Conservation (phyloP, 2,888 invertebrate species). For the Hoplodrina ambigua region DNA sequence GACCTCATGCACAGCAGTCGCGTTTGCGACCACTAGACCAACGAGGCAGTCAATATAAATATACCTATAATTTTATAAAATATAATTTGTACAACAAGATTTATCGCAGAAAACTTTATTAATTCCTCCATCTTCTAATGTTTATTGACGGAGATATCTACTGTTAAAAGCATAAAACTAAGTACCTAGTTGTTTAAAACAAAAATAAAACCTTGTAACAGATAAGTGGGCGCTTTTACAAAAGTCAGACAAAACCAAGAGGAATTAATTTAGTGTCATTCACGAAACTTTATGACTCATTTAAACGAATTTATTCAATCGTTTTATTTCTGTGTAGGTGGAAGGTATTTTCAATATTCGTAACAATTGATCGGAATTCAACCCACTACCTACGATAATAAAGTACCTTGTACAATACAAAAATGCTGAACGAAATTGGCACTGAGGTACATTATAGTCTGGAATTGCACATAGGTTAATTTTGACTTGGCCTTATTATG, state of each 20-base stretch:
- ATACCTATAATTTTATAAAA: too few species aligned
- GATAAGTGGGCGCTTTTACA: background rate
- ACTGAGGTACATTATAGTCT: too few species aligned
- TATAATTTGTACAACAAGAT: background rate
- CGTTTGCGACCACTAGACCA: too few species aligned
- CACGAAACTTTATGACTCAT: background rate
- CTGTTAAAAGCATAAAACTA: background rate
- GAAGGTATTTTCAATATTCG: constrained; percentile 10
- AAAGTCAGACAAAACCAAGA: background rate
- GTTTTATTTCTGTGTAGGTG: background rate
- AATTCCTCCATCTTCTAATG: background rate
- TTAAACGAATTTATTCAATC: background rate
- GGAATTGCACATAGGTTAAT: too few species aligned
- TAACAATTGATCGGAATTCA: background rate
- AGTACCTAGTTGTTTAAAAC: background rate
- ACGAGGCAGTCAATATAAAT: too few species aligned
- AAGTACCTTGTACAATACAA: background rate
- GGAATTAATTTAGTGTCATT: constrained; percentile 1
- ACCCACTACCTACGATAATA: background rate
- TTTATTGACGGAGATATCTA: background rate
- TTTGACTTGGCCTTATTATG: too few species aligned
- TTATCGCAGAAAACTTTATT: constrained; percentile 15
- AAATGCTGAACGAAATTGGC: too few species aligned
- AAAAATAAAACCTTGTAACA: background rate
- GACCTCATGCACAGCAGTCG: too few species aligned